Evolutionary conservation across 2,888 invertebrate species (phyloP), one percentile per base, ranked within the genome.

Genomic region (Tricholauxania praeusta): DNA sequence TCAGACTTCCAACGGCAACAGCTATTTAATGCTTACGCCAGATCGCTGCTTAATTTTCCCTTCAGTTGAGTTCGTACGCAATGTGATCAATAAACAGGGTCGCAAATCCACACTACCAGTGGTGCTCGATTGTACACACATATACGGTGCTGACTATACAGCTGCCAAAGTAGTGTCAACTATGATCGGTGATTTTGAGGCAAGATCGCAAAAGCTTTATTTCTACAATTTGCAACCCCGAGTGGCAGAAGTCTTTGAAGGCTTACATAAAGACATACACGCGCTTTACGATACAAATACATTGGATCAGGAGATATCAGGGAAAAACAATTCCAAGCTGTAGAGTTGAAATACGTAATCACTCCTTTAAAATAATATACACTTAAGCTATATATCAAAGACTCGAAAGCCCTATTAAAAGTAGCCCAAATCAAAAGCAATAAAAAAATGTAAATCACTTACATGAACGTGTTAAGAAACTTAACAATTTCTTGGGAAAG

Each of bases 11-110:
- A 89, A 88, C 69, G 94, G 93, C 72, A 90, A 90, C 55, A 93
- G 94, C 81, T 95, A 94, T 87, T 88, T 95, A 73, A 92, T 94
- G 91, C 89, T 96, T 74, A 95, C 94, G 8, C 96, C 96, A 14
- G 95, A 96, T 88, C 92, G 96, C 78, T 96, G 95, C 86, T 90
- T 96, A 51, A 95, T 96, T 86, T 96, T 96, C 88, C 96, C 96
- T 39, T 95, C 96, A 0, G 94, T 95, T 80, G 95, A 96, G 87
- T 95, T 96, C 88, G 94, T 96, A 77, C 90, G 95, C 74, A 93
- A 94, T 82, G 90, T 95, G 74, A 95, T 96, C 75, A 94, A 93
- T 75, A 96, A 96, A 87, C 93, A 92, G 85, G 94, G 94, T 71
- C 88, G 90, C 12, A 90, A 91, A 52, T 90, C 91, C 78, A 91